Evolutionary conservation across 2,113 vertebrate genomes (phyloP).

Genomic region (Tupaia tana): DNA sequence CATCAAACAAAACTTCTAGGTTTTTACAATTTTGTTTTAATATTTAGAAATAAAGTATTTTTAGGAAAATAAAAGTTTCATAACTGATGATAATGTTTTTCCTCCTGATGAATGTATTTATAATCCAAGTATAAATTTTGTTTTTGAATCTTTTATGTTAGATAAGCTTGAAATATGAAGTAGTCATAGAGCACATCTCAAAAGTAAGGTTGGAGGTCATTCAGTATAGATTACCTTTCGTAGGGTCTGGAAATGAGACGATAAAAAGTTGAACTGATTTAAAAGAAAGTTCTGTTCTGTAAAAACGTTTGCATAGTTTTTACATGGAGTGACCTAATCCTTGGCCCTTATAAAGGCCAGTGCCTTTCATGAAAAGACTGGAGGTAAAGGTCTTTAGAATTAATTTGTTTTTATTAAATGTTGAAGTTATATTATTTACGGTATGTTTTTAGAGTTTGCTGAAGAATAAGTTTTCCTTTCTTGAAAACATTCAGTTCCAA

Average conservation of each 20-base stretch:
- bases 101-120: constrained; percentile 10
- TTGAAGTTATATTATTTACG: constrained; percentile 1
- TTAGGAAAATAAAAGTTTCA: constrained; percentile 48
- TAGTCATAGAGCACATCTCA: neutral
- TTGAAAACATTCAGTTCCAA: constrained; percentile 20
- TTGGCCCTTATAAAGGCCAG: constrained; percentile 23
- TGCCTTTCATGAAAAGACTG: constrained; percentile 35
- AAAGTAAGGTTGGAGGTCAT: constrained; percentile 5
- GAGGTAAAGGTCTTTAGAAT: neutral
- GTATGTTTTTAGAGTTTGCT: neutral
- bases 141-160: neutral
- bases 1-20: constrained; percentile 33
- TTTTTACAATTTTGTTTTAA: constrained; percentile 24
- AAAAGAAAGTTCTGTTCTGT: constrained; percentile 53
- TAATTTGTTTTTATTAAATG: constrained; percentile 5
- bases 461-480: constrained; percentile 29
- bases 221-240: neutral
- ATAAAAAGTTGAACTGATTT: constrained; percentile 32
- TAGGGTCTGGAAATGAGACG: neutral
- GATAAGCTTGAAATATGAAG: constrained; percentile 7
- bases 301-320: constrained; percentile 70
- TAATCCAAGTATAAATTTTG: constrained; percentile 14
- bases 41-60: constrained; percentile 41
- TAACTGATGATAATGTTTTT: constrained; percentile 14
- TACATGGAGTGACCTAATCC: neutral